Percentiles rank a stretch among this genome's conserved stretches.
phyloP scores from a whole-genome alignment of 1,140 invertebrate species.

The Asbolus verrucosus region DNA sequence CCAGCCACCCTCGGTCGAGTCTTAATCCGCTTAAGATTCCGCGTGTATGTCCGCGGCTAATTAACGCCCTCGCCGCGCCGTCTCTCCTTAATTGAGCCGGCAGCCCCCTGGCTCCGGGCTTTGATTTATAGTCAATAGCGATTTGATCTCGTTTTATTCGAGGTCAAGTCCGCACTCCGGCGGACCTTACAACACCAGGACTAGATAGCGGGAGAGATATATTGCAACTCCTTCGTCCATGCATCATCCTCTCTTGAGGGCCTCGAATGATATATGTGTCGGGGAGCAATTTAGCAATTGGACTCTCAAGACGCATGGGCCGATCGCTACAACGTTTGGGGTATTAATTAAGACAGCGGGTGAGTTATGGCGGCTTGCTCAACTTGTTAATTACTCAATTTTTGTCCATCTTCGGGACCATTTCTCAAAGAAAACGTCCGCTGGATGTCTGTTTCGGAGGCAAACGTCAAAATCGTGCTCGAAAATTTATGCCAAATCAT shows the following conservation, averaged over 20 bases:
- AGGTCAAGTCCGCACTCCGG: conserved; percentile 25
- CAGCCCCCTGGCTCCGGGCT: too few relatives aligned
- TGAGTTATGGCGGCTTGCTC: conserved; percentile 46
- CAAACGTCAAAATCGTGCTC: too few relatives aligned
- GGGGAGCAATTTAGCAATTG: conserved; percentile 64
- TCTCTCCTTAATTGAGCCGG: conserved; percentile 5
- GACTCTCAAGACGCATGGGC: conserved; percentile 62
- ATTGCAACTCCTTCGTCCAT: conserved; percentile 57
- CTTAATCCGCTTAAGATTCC: conserved; percentile 22
- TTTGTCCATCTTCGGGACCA: too few relatives aligned
- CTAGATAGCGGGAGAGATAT: conserved; percentile 52
- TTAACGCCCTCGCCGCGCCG: conserved; percentile 13
- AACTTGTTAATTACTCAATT: not conserved
- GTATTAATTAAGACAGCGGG: conserved; percentile 60
- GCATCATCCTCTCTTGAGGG: conserved; percentile 60
- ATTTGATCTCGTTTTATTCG: conserved; percentile 11
- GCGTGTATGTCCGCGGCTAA: conserved; percentile 22
- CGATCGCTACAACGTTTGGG: conserved; percentile 60
- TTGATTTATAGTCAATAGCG: conserved; percentile 4
- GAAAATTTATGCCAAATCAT: too few relatives aligned
- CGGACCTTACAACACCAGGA: conserved; percentile 5
- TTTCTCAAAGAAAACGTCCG: too few relatives aligned
- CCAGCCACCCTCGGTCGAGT: not conserved
- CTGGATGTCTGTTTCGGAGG: too few relatives aligned
- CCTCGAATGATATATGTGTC: conserved; percentile 64